These are phyloP conservation scores for Apus apus DNA, from an alignment of 2,113 vertebrate genomes.

Conservation along the genomic window DNA sequence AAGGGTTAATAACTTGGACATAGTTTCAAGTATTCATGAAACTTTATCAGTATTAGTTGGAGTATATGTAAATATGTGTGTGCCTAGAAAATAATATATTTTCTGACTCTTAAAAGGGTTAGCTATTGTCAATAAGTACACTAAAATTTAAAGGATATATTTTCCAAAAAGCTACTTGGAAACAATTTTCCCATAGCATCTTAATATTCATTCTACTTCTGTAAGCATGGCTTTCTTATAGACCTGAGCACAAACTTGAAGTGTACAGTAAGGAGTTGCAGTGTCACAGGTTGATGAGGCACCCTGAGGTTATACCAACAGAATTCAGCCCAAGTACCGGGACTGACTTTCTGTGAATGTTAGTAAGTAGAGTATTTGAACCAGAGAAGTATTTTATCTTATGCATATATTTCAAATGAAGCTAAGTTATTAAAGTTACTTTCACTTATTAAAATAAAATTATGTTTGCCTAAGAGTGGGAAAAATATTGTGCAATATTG, in stretches of 20 bases:
- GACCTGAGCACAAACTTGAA: neutral
- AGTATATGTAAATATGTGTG: neutral
- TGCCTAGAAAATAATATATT: neutral
- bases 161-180: neutral
- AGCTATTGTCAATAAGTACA: fast-evolving
- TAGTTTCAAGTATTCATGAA: neutral
- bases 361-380: neutral
- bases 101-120: neutral
- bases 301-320: neutral
- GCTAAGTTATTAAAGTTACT: neutral
- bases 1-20: neutral
- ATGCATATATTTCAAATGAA: neutral
- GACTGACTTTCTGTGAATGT: neutral
- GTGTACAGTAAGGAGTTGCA: neutral
- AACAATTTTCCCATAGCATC: neutral
- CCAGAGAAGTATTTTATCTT: neutral
- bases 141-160: neutral
- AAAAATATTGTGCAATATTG: neutral
- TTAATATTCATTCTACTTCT: neutral
- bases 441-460: neutral
- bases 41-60: neutral
- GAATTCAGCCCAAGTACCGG: neutral
- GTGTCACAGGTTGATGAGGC: neutral
- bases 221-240: neutral
- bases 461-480: neutral